Evolutionary conservation across 1,140 invertebrate species (phyloP).

Genomic region (Armadillidium nasatum): DNA sequence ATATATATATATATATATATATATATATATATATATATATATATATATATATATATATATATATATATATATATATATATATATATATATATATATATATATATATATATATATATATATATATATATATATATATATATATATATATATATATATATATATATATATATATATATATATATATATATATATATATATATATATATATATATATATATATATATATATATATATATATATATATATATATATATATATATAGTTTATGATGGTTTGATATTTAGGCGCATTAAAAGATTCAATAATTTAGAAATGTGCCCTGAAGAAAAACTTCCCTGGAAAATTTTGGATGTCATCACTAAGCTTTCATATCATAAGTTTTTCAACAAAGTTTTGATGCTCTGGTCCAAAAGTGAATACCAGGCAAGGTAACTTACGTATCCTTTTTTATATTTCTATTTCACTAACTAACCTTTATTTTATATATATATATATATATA

Average conservation of each 20-base stretch:
- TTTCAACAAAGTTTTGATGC: conserved; percentile 35
- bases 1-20: conserved; percentile 1
- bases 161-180: neutral
- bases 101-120: neutral
- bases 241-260: neutral
- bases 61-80: conserved; percentile 16
- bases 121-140: too few species aligned
- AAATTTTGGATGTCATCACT: conserved; percentile 28
- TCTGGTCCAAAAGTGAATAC: conserved; percentile 33
- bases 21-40: neutral
- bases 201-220: conserved; percentile 13
- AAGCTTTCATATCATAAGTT: conserved; percentile 39
- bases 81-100: neutral
- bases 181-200: conserved; percentile 8
- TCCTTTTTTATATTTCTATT: too few species aligned
- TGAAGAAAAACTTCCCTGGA: conserved; percentile 33
- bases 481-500: too few species aligned
- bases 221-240: neutral
- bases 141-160: too few species aligned
- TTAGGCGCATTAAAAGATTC: conserved; percentile 19
- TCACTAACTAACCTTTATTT: too few species aligned
- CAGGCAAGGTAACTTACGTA: too few species aligned
- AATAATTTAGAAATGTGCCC: neutral
- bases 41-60: neutral
- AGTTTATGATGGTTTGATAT: conserved; percentile 38